These are phyloP conservation scores for Pinctada fucata DNA, from an alignment of 2,888 invertebrate species.

Conservation along the genomic window DNA sequence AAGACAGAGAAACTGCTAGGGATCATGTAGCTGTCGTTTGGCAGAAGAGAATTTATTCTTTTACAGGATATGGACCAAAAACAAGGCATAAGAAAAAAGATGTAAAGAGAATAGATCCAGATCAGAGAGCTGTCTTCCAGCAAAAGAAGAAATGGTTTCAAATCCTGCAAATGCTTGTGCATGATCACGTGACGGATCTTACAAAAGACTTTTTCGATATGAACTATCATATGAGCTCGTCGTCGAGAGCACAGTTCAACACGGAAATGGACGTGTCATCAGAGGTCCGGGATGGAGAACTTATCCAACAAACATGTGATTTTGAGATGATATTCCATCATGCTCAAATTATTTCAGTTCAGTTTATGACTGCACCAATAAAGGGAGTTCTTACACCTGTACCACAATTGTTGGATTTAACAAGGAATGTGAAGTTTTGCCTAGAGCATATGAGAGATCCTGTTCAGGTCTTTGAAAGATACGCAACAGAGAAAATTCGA, in stretches of 20 bases:
- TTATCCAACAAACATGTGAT: constrained; percentile 21
- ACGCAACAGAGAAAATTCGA: constrained; percentile 46
- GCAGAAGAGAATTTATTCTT: constrained; percentile 28
- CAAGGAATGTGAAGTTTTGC: constrained; percentile 45
- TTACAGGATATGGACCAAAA: not conserved
- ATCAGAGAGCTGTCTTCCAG: constrained; percentile 3
- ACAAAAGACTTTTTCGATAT: not conserved
- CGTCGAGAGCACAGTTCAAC: not conserved
- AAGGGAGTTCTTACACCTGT: constrained; percentile 42
- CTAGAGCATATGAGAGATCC: constrained; percentile 46
- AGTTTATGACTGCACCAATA: constrained; percentile 42
- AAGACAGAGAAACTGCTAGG: not conserved
- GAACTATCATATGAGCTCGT: not conserved
- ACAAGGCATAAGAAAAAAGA: not conserved
- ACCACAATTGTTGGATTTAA: constrained; percentile 40
- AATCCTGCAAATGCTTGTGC: not conserved
- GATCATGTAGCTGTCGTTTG: constrained; percentile 12
- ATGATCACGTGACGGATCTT: too few relatives aligned
- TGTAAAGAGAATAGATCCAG: constrained; percentile 14
- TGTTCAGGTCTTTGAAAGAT: constrained; percentile 40
- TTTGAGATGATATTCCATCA: constrained; percentile 39
- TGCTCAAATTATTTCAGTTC: constrained; percentile 44
- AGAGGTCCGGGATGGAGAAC: not conserved
- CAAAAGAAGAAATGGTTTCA: constrained; percentile 8
- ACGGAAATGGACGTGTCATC: constrained; percentile 18